Conservation (phyloP, 2,113 vertebrate genomes). For the Equus przewalskii region DNA sequence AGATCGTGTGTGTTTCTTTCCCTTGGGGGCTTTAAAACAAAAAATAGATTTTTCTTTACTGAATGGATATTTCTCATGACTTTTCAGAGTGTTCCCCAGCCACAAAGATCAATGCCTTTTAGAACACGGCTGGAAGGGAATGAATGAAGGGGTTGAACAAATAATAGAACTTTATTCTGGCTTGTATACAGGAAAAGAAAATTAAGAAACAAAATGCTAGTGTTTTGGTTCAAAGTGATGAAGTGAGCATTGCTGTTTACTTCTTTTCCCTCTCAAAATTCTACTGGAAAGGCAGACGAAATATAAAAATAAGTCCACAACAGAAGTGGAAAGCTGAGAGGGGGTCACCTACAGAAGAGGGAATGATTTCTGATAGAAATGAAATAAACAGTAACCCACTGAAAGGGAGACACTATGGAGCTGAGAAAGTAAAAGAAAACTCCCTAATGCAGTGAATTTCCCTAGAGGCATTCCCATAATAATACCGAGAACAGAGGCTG, state of each 20-base stretch:
- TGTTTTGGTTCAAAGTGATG: background rate
- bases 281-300: background rate
- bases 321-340: background rate
- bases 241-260: background rate
- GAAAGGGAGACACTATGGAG: background rate
- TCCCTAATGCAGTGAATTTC: background rate
- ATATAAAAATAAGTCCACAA: background rate
- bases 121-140: background rate
- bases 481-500: background rate
- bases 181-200: background rate
- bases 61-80: background rate
- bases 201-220: conserved; percentile 45
- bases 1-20: background rate
- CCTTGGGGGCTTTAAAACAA: conserved; percentile 15
- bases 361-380: background rate
- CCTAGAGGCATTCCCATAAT: background rate
- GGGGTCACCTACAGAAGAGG: background rate
- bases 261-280: background rate
- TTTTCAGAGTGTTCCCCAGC: background rate
- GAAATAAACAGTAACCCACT: background rate
- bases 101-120: background rate
- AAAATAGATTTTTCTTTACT: background rate
- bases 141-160: background rate
- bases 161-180: background rate
- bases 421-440: background rate